A percentile compares a stretch with the other conserved stretches of the same genome.
Evolutionary conservation across 2,797 vertebrate species (phyloP).

Genomic region (Spheniscus humboldti): DNA sequence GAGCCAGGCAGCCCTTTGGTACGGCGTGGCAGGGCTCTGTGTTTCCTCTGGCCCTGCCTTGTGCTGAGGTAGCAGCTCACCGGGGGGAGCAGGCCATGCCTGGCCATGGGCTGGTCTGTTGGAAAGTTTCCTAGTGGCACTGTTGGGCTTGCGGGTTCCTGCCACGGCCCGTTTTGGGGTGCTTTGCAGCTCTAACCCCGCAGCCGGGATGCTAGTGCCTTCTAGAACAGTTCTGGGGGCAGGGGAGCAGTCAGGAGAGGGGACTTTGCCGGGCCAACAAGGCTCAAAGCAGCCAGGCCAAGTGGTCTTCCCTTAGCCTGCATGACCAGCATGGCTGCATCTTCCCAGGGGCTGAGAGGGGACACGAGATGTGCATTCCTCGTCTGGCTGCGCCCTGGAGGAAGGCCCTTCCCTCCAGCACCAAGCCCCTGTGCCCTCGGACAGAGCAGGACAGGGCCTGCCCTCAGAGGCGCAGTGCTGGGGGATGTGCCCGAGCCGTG

Average conservation of each 20-base stretch:
- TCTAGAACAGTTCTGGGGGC: neutral
- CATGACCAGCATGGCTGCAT: rapidly evolving
- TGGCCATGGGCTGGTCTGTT: neutral
- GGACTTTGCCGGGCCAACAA: neutral
- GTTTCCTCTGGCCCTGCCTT: neutral
- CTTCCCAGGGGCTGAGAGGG: neutral
- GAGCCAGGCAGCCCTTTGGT: neutral
- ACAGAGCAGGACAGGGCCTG: neutral
- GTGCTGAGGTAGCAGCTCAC: neutral
- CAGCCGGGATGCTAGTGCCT: neutral
- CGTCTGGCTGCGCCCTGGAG: neutral
- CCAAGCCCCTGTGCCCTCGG: rapidly evolving
- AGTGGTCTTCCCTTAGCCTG: neutral
- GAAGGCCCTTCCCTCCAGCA: neutral
- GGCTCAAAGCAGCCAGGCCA: neutral
- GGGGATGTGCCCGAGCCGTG: neutral
- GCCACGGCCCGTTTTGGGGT: neutral
- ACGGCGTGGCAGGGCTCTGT: neutral
- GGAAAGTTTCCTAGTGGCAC: neutral
- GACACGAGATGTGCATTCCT: rapidly evolving
- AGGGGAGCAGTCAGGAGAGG: neutral
- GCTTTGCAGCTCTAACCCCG: neutral
- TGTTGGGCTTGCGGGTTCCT: neutral
- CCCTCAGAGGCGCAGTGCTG: neutral
- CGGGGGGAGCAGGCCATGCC: neutral